These are phyloP conservation scores for Ectemnius lituratus DNA, from an alignment of 2,888 invertebrate genomes.

Conservation along the genomic window DNA sequence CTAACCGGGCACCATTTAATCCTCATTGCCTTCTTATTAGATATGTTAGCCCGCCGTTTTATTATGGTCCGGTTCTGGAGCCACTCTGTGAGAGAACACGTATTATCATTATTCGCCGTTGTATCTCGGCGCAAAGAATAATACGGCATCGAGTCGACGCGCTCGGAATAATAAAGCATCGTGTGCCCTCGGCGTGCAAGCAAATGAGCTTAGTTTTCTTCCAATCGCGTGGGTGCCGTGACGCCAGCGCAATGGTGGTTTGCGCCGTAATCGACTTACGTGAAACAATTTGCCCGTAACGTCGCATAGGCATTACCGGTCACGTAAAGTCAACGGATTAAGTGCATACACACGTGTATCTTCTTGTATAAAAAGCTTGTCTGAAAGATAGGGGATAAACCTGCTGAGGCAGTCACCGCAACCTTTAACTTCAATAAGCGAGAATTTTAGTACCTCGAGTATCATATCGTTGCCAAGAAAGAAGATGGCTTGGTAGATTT, in stretches of 20 bases:
- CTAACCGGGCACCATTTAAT: neutral
- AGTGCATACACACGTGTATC: too few relatives aligned
- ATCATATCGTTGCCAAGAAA: too few relatives aligned
- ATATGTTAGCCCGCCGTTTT: too few relatives aligned
- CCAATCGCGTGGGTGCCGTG: slow-evolving; percentile 1
- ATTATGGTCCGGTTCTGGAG: neutral
- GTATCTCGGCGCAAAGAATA: slow-evolving; percentile 18
- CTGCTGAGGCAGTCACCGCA: too few relatives aligned
- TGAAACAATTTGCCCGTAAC: neutral
- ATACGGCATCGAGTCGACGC: slow-evolving; percentile 16
- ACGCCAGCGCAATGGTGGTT: neutral
- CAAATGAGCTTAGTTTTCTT: slow-evolving; percentile 5
- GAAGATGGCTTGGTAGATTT: too few relatives aligned
- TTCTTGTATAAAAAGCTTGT: too few relatives aligned
- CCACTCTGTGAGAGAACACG: neutral
- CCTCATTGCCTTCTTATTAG: slow-evolving; percentile 8
- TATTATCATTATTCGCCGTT: slow-evolving; percentile 25
- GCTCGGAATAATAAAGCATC: slow-evolving; percentile 25
- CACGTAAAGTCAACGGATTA: too few relatives aligned
- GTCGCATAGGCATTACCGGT: too few relatives aligned
- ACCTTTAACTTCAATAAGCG: too few relatives aligned
- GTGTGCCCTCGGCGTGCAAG: neutral
- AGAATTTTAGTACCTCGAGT: too few relatives aligned
- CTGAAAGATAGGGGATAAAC: too few relatives aligned
- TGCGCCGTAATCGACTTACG: slow-evolving; percentile 5